Base-by-base conservation (phyloP, 2,113 vertebrate genomes). In the Ivindomyrus marchei region DNA sequence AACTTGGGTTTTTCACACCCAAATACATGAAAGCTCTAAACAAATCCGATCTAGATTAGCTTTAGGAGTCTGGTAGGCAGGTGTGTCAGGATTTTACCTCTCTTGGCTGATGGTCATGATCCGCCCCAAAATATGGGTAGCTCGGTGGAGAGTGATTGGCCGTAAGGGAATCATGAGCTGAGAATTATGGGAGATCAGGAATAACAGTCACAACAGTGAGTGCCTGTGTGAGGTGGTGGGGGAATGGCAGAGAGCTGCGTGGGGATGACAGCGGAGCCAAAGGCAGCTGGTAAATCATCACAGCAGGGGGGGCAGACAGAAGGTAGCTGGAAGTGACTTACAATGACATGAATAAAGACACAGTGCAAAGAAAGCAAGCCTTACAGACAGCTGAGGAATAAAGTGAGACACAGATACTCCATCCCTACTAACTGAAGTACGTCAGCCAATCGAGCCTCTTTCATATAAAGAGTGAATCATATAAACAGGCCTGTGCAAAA, bases 271-370 rank as follows among this genome's bases (percentile, higher is more conserved):
- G 39, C 53, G 17, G n/a, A 52, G 56, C 66, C 2, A 62, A n/a
- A 66, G 87, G 42, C 10, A 74, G 62, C 88, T 77, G 58, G 66
- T 27, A 77, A 88, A 88, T 88, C 58, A 49, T 36, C 66, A 46
- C 46, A 31, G 24, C 83, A 47, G 24, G 17, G 17, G n/a, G n/a
- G 39, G 19, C 77, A 45, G 24, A 24, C 83, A 19, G 74, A 42
- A 42, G 74, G 74, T 80, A 36, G 31, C 74, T 80, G 74, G 5
- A 80, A 80, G 31, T 80, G 74, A 39, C 70, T 77, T 77, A 77
- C 31, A 17, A 19, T 80, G 74, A 80, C 74, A 80, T 19, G 36
- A 42, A 77, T 77, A 77, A 77, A 39, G 74, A 39, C 36, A 42
- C 13, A 77, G 31, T 27, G 10, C 10, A 42, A 5, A 80, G 36